Conservation (phyloP, 1,140 invertebrate species). For the Meloidogyne floridensis region DNA sequence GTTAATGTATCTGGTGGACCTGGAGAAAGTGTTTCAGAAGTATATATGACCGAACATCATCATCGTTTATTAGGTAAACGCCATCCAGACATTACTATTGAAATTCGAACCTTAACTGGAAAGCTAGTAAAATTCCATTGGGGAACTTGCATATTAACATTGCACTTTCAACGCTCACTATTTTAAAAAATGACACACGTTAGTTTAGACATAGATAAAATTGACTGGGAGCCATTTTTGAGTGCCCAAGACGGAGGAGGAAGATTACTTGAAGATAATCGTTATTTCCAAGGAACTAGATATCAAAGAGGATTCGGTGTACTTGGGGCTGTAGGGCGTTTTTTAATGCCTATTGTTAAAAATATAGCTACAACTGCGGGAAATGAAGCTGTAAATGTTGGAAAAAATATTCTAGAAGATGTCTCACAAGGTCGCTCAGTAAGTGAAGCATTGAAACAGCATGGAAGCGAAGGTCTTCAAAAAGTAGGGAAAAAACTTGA, state of each 20-base stretch:
- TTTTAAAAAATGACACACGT: slow-evolving; percentile 25
- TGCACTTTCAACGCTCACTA: slow-evolving; percentile 22
- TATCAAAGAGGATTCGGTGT: slow-evolving; percentile 2
- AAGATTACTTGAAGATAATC: neutral
- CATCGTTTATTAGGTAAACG: neutral
- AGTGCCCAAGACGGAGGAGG: neutral
- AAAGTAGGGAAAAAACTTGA: neutral
- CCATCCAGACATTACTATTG: slow-evolving; percentile 8
- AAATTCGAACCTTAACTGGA: slow-evolving; percentile 12
- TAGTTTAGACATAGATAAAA: neutral
- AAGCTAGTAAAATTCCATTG: slow-evolving; percentile 9
- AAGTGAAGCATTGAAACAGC: neutral
- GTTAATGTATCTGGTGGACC: slow-evolving; percentile 14
- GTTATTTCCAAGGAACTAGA: slow-evolving; percentile 10
- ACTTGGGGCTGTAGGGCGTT: slow-evolving; percentile 1
- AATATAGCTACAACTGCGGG: neutral
- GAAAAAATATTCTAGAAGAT: slow-evolving; percentile 1
- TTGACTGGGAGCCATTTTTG: neutral
- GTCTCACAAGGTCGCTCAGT: neutral
- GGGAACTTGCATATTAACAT: neutral
- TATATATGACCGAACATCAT: neutral
- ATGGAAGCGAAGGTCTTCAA: neutral
- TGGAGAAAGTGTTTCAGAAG: neutral
- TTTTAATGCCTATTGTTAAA: slow-evolving; percentile 15
- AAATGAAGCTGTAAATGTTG: neutral